phyloP scores from a whole-genome alignment of 2,888 invertebrate genomes.

The Eurytoma californica region DNA sequence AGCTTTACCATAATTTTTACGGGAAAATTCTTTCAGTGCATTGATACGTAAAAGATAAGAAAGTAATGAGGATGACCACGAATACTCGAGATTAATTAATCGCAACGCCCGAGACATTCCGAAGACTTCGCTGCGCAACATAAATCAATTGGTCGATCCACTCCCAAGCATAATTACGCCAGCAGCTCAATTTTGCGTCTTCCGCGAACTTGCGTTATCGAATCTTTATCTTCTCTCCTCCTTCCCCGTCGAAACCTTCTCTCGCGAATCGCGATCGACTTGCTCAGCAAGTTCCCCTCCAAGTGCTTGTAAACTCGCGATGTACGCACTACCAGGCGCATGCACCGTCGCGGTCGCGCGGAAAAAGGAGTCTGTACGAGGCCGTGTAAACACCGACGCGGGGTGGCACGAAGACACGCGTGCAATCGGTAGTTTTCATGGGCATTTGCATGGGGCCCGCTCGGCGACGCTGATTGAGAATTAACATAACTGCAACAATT shows the following conservation, averaged over 20 bases:
- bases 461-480: constrained; percentile 67
- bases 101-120: constrained; percentile 10
- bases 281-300: constrained; percentile 32
- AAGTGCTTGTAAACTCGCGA: background rate
- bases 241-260: constrained; percentile 50
- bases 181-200: constrained; percentile 19
- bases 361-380: too few species aligned
- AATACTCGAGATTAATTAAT: constrained; percentile 38
- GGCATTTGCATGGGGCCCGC: constrained; percentile 66
- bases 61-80: background rate
- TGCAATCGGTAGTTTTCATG: constrained; percentile 27
- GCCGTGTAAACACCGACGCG: background rate
- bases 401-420: background rate
- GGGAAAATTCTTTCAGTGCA: too few species aligned
- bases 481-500: constrained; percentile 73
- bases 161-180: constrained; percentile 66
- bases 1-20: too few species aligned
- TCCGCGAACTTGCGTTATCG: background rate
- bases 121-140: constrained; percentile 55
- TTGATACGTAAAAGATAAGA: background rate
- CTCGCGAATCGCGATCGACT: background rate
- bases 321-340: background rate
- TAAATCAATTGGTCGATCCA: constrained; percentile 66
- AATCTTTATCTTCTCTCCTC: constrained; percentile 41
- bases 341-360: too few species aligned